Evolutionary conservation across 2,888 invertebrate genomes (phyloP).

Genomic region (Tetramorium bicarinatum): DNA sequence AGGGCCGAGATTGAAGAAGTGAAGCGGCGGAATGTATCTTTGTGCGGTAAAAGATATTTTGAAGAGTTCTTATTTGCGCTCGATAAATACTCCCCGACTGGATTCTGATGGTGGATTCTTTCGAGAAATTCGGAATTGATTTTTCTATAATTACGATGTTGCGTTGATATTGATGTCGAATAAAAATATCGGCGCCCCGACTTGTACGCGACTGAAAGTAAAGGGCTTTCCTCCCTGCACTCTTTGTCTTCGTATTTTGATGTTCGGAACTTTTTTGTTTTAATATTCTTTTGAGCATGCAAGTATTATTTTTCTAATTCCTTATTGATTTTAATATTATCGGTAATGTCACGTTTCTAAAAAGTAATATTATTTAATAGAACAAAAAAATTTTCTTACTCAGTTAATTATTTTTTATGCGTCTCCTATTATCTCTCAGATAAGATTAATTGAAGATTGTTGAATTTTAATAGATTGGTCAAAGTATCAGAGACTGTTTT

Average conservation of each 20-base stretch:
- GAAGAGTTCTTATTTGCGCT: too few species aligned
- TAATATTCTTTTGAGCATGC: too few species aligned
- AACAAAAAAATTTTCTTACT: background rate
- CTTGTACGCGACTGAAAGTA: background rate
- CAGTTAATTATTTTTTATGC: background rate
- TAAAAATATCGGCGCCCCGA: constrained; percentile 9
- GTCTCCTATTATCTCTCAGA: background rate
- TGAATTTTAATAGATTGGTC: background rate
- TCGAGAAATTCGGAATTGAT: constrained; percentile 39
- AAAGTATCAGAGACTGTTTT: background rate
- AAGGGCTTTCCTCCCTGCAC: background rate
- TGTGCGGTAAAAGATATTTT: too few species aligned
- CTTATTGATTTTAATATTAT: background rate
- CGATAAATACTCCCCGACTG: background rate
- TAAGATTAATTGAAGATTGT: background rate
- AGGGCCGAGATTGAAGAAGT: background rate
- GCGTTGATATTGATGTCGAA: constrained; percentile 28
- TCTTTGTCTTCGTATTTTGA: background rate
- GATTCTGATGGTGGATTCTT: constrained; percentile 18
- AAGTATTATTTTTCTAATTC: background rate
- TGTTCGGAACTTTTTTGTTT: too few species aligned
- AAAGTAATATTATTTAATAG: background rate
- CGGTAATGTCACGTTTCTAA: background rate
- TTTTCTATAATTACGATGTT: constrained; percentile 26
- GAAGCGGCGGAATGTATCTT: background rate